These are phyloP conservation scores for Tetragonula carbonaria DNA, from an alignment of 2,888 invertebrate genomes.

Conservation along the genomic window DNA sequence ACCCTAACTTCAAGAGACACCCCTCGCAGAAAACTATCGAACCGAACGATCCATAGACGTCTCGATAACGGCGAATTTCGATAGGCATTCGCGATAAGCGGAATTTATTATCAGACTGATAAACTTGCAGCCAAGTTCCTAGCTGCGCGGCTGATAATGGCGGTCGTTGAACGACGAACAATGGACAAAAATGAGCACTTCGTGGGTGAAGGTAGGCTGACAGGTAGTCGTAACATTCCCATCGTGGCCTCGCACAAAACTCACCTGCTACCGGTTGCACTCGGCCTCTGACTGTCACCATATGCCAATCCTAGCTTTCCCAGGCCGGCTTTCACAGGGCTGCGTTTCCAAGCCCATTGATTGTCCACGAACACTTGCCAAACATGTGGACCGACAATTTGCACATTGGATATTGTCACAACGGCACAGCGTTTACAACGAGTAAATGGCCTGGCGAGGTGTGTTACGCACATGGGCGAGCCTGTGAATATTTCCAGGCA, in stretches of 20 bases:
- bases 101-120: constrained; percentile 58
- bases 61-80: constrained; percentile 45
- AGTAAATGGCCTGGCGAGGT: background rate
- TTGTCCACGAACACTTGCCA: constrained; percentile 38
- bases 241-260: constrained; percentile 73
- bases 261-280: constrained; percentile 80
- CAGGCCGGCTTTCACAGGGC: constrained; percentile 53
- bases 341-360: constrained; percentile 30
- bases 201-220: constrained; percentile 59
- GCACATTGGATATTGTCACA: constrained; percentile 24
- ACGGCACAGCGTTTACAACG: constrained; percentile 31
- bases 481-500: background rate
- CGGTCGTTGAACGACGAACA: constrained; percentile 46
- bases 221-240: constrained; percentile 78
- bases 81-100: constrained; percentile 58
- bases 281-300: constrained; percentile 68
- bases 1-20: too few species aligned
- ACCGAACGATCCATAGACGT: constrained; percentile 54
- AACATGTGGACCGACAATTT: constrained; percentile 50
- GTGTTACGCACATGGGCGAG: constrained; percentile 28
- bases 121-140: constrained; percentile 55
- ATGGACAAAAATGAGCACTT: constrained; percentile 36
- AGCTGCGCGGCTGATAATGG: constrained; percentile 52
- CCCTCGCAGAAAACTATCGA: constrained; percentile 5
- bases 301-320: constrained; percentile 71